These are phyloP conservation scores for Plagodis dolabraria DNA, from an alignment of 2,888 invertebrate genomes.

Conservation along the genomic window DNA sequence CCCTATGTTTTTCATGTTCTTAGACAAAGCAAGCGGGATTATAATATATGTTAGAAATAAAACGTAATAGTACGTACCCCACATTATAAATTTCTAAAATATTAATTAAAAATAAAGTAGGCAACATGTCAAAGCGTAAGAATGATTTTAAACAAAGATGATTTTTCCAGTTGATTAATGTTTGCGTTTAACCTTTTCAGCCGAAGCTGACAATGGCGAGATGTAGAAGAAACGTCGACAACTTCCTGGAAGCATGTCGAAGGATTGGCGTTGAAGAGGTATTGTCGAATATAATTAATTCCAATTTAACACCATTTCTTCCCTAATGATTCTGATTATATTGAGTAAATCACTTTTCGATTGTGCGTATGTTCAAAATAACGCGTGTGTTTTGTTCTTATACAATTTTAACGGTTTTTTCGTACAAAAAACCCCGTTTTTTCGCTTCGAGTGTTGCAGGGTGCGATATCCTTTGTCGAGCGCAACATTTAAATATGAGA, in stretches of 20 bases:
- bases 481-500: conserved; percentile 54
- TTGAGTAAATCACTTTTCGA: not conserved
- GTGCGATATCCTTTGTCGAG: conserved; percentile 69
- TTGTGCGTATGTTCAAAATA: not conserved
- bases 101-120: no score
- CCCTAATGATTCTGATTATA: not conserved
- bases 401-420: conserved; percentile 19
- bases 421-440: conserved; percentile 37
- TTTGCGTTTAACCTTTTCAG: conserved; percentile 76
- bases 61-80: no score
- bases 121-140: no score
- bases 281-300: conserved; percentile 57
- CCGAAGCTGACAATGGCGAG: conserved; percentile 97
- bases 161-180: not conserved
- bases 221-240: conserved; percentile 97
- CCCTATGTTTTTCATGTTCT: no score
- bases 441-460: conserved; percentile 69
- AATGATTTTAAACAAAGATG: not conserved
- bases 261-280: conserved; percentile 98
- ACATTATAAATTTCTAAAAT: no score
- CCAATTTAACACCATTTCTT: not conserved
- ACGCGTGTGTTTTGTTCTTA: conserved; percentile 13
- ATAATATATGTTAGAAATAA: no score
- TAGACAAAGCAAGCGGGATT: no score
- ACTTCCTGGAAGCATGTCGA: conserved; percentile 97